Conservation (phyloP, 2,113 vertebrate species). For the Sula dactylatra region DNA sequence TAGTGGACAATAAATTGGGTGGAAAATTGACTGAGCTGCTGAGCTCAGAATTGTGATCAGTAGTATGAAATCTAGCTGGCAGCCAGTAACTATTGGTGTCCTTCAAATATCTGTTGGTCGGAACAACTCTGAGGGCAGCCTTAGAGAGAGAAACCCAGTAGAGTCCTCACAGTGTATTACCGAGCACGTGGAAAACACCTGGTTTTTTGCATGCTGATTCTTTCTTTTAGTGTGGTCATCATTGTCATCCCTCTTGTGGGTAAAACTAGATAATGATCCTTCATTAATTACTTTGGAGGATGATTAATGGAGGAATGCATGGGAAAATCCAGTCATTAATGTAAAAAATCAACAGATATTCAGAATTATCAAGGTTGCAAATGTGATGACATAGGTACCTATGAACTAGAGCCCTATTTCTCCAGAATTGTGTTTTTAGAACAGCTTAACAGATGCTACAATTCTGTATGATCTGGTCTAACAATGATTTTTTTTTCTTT, state of each 20-base stretch:
- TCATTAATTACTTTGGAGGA: background rate
- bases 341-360: background rate
- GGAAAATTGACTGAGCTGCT: background rate
- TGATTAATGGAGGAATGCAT: background rate
- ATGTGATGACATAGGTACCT: no score
- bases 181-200: background rate
- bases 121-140: background rate
- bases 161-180: background rate
- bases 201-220: background rate
- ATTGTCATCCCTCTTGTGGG: background rate
- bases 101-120: background rate
- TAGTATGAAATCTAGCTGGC: background rate
- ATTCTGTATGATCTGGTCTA: constrained; percentile 29
- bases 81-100: background rate
- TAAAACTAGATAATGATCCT: background rate
- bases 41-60: background rate
- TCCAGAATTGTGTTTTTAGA: background rate
- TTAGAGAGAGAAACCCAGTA: background rate
- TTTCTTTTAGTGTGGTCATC: background rate
- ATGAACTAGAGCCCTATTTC: background rate
- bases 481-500: constrained; percentile 57
- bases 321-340: background rate
- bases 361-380: background rate
- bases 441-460: background rate
- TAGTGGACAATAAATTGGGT: background rate